Conservation (phyloP, 1,140 invertebrate genomes). For the Drosophila trapezifrons region DNA sequence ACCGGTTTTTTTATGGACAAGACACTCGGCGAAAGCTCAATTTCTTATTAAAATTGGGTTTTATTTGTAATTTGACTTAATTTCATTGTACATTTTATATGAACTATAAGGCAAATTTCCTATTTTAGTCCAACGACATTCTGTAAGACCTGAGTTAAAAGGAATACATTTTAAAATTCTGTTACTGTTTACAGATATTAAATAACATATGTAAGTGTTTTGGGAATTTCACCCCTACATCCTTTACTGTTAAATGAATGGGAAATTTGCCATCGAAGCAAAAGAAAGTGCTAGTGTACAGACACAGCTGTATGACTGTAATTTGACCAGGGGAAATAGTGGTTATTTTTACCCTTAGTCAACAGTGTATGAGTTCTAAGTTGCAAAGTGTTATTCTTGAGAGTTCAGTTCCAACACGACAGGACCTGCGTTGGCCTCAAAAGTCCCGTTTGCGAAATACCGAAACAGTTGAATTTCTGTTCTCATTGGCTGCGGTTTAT, state of each 20-base stretch:
- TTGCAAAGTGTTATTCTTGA: constrained; percentile 7
- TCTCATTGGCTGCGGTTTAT: constrained; percentile 56
- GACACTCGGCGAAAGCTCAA: too few relatives aligned
- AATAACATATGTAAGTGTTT: background rate
- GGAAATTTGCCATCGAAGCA: background rate
- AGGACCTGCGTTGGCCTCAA: background rate
- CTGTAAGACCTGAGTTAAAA: background rate
- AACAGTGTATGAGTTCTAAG: constrained; percentile 1
- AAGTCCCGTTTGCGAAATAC: constrained; percentile 1
- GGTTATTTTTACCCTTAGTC: background rate
- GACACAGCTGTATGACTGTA: background rate
- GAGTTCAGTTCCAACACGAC: constrained; percentile 5
- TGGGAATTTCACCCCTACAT: background rate
- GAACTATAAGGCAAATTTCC: too few relatives aligned
- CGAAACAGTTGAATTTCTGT: constrained; percentile 57
- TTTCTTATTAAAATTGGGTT: too few relatives aligned
- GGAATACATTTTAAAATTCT: background rate
- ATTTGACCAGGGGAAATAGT: background rate
- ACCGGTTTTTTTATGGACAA: too few relatives aligned
- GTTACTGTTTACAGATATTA: background rate
- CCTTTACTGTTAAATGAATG: background rate
- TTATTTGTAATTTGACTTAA: too few relatives aligned
- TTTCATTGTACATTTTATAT: too few relatives aligned
- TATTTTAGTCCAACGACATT: background rate
- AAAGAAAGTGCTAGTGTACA: too few relatives aligned